These are phyloP conservation scores for Drosophila micromelanica DNA, from an alignment of 1,140 invertebrate genomes.

Conservation along the genomic window DNA sequence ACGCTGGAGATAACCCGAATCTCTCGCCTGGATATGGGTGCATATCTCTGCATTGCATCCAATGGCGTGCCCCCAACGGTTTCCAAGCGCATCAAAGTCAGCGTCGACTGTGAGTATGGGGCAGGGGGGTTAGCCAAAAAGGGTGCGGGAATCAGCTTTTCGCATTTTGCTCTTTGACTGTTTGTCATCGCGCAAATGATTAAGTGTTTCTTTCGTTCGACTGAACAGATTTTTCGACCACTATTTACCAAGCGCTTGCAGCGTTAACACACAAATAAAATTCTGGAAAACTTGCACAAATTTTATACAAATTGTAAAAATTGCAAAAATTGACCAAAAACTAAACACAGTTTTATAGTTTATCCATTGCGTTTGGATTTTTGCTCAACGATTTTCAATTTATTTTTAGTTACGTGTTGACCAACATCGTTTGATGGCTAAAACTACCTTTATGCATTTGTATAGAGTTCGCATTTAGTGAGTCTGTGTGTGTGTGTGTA, in stretches of 20 bases:
- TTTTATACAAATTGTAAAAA: not conserved
- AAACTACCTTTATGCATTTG: conserved; percentile 29
- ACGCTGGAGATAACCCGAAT: conserved; percentile 93
- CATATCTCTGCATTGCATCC: conserved; percentile 92
- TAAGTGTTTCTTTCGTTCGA: conserved; percentile 23
- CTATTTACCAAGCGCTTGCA: conserved; percentile 24
- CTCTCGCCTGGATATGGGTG: conserved; percentile 95
- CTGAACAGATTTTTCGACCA: conserved; percentile 7
- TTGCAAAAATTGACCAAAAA: conserved; percentile 31
- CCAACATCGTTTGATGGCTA: conserved; percentile 38
- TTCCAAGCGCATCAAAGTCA: conserved; percentile 96
- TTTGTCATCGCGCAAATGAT: conserved; percentile 35
- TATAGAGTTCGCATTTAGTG: conserved; percentile 17
- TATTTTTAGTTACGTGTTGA: conserved; percentile 56
- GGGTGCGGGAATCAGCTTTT: not conserved
- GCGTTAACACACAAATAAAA: conserved; percentile 29
- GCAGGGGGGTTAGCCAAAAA: not conserved
- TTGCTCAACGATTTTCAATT: conserved; percentile 46
- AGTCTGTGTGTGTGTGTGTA: conserved; percentile 11
- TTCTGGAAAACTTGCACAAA: not conserved
- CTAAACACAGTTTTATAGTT: conserved; percentile 37
- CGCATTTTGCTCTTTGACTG: conserved; percentile 5
- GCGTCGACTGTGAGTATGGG: conserved; percentile 94
- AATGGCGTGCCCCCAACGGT: conserved; percentile 92
- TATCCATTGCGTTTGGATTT: conserved; percentile 20